Conservation (phyloP, 2,888 invertebrate species). For the Siphlonurus alternatus region DNA sequence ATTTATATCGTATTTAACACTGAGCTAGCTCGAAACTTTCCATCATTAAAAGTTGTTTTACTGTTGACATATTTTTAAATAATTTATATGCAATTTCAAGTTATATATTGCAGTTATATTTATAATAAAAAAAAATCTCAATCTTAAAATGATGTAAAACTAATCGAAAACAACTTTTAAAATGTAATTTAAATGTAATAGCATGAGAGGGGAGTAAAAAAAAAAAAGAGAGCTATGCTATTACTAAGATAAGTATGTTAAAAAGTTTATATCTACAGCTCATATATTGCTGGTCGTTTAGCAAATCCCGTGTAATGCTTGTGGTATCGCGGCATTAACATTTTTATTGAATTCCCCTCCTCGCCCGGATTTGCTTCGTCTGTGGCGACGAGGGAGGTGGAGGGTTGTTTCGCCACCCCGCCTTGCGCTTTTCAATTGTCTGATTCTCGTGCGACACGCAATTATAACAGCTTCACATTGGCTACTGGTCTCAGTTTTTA, state of each 20-base stretch:
- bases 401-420: background rate
- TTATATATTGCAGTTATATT: too few species aligned
- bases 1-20: too few species aligned
- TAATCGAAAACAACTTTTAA: background rate
- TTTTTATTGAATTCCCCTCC: slow-evolving; percentile 3
- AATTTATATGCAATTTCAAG: too few species aligned
- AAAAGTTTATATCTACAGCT: slow-evolving; percentile 2
- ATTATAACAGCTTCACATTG: too few species aligned
- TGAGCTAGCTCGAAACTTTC: background rate
- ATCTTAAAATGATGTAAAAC: background rate
- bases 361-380: background rate
- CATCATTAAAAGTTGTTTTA: background rate
- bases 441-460: too few species aligned
- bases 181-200: background rate
- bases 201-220: background rate
- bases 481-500: too few species aligned
- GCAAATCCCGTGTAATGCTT: background rate
- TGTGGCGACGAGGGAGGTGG: background rate
- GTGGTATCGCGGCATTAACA: slow-evolving; percentile 3
- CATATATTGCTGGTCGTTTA: background rate
- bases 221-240: background rate
- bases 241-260: slow-evolving; percentile 2
- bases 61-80: background rate
- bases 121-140: too few species aligned
- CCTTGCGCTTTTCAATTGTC: too few species aligned